A percentile compares a stretch with the other conserved stretches of the same genome.
Evolutionary conservation across 2,797 vertebrate species (phyloP).

Genomic region (Yasuhikotakia modesta): DNA sequence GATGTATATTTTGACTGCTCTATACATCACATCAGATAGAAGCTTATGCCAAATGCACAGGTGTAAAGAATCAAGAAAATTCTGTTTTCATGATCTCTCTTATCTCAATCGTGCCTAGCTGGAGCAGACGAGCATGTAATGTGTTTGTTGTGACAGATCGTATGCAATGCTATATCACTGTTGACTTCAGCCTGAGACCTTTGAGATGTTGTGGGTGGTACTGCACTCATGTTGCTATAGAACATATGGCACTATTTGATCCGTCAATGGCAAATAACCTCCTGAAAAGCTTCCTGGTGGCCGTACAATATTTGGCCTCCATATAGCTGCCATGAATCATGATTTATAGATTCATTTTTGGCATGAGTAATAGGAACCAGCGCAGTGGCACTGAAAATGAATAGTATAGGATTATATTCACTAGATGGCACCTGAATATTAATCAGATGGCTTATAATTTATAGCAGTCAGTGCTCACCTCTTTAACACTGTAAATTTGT

Average conservation of each 20-base stretch:
- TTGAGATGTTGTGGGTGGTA: conserved; percentile 41
- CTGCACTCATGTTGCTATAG: conserved; percentile 6
- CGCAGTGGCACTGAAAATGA: conserved; percentile 34
- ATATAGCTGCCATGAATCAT: conserved; percentile 44
- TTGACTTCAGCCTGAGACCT: conserved; percentile 33
- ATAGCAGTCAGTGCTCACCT: conserved; percentile 32
- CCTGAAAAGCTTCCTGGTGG: conserved; percentile 44
- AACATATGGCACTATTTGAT: conserved; percentile 43
- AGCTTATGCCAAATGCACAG: background rate
- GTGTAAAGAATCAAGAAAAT: background rate
- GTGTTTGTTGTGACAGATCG: conserved; percentile 15
- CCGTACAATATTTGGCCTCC: conserved; percentile 25
- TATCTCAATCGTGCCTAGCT: background rate
- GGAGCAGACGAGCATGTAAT: background rate
- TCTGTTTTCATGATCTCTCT: background rate
- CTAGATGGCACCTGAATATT: conserved; percentile 42
- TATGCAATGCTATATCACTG: background rate
- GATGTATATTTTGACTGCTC: too few species aligned
- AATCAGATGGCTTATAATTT: conserved; percentile 43
- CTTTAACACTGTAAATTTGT: conserved; percentile 34
- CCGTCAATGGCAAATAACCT: conserved; percentile 36
- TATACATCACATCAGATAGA: too few species aligned
- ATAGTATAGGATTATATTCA: conserved; percentile 40
- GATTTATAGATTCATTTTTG: conserved; percentile 49
- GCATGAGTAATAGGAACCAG: conserved; percentile 33